Conservation (phyloP, 2,888 invertebrate species). For the Nasonia oneida region DNA sequence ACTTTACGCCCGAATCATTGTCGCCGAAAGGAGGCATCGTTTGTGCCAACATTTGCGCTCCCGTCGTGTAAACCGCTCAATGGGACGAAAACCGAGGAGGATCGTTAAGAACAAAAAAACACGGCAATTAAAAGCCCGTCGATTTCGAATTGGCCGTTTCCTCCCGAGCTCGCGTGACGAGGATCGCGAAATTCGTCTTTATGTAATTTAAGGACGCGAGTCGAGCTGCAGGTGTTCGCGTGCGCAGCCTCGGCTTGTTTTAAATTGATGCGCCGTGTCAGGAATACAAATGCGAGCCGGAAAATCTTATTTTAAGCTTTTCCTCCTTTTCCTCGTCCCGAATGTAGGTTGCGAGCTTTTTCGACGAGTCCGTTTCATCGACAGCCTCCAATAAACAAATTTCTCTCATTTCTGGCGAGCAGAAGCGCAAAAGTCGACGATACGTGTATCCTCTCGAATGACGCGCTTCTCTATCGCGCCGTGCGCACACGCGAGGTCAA, state of each 20-base stretch:
- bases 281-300: no score
- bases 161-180: constrained; percentile 3
- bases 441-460: not conserved
- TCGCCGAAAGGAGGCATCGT: no score
- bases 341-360: not conserved
- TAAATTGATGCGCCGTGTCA: no score
- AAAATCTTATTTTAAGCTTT: no score
- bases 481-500: not conserved
- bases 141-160: not conserved
- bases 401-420: no score
- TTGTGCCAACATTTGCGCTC: no score
- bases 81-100: not conserved
- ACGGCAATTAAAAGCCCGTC: not conserved
- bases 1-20: no score
- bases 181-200: not conserved
- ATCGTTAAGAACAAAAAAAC: not conserved
- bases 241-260: no score
- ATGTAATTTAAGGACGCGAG: not conserved
- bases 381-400: not conserved
- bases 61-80: no score
- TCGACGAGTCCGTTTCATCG: not conserved
- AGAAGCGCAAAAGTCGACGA: no score
- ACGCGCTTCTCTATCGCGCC: not conserved
- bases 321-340: not conserved
- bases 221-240: no score